Evolutionary conservation across 30 jellyfish, hydroid and myxozoan genomes (phyloP).

Genomic region (Nemopilema nomurai): DNA sequence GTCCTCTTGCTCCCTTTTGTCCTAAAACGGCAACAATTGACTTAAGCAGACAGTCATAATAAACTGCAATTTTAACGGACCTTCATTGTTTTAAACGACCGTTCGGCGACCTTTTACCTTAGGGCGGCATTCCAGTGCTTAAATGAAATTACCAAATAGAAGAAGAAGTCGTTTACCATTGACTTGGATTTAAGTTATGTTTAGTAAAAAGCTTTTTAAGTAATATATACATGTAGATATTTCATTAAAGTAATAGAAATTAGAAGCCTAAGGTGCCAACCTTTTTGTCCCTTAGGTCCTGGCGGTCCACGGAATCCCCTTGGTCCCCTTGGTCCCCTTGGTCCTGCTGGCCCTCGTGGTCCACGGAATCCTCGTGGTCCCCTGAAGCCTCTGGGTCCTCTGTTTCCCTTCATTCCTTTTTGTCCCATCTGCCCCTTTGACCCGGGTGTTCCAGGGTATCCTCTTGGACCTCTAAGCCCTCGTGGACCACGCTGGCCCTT

Average conservation of each 20-base stretch:
- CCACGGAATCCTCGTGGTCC: slow-evolving; percentile 19
- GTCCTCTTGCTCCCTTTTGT: slow-evolving; percentile 20
- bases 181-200: no score
- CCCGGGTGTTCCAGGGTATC: background rate
- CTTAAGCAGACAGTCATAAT: background rate
- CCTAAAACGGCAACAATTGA: background rate
- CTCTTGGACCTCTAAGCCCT: background rate
- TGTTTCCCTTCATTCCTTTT: slow-evolving; percentile 9
- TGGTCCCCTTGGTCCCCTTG: slow-evolving; percentile 18
- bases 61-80: background rate
- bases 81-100: background rate
- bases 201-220: no score
- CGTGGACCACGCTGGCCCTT: background rate
- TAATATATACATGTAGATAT: no score
- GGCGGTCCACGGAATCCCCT: slow-evolving; percentile 25
- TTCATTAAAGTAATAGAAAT: no score
- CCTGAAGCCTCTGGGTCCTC: slow-evolving; percentile 19
- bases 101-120: background rate
- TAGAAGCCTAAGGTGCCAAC: no score
- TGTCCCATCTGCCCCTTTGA: slow-evolving; percentile 15
- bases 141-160: no score
- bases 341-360: background rate
- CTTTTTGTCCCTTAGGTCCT: slow-evolving; percentile 9
- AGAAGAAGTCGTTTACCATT: no score
- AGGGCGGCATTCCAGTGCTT: background rate